Percentiles rank a stretch among this genome's conserved stretches.
Evolutionary conservation across 2,797 vertebrate genomes (phyloP).

Genomic region (Sebastes ruberrimus): DNA sequence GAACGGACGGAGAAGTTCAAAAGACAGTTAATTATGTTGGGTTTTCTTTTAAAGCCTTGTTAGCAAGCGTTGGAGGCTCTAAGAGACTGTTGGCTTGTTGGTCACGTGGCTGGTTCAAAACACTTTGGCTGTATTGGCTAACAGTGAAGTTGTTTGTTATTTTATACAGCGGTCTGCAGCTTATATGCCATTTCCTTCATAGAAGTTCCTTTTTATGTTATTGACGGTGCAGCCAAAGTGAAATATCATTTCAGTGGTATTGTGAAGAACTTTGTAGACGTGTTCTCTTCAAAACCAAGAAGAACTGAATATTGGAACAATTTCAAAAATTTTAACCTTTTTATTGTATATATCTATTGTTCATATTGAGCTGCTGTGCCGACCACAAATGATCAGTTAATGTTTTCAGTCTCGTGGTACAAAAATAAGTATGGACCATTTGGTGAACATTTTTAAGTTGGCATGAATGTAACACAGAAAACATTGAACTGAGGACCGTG

Average conservation of each 20-base stretch:
- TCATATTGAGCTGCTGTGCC: constrained; percentile 52
- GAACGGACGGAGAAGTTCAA: constrained; percentile 79
- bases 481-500: constrained; percentile 30
- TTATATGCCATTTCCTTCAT: constrained; percentile 33
- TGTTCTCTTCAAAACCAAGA: constrained; percentile 52
- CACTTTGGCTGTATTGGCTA: background rate
- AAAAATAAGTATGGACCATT: constrained; percentile 31
- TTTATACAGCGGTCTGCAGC: constrained; percentile 25
- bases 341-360: constrained; percentile 55
- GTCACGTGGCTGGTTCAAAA: constrained; percentile 25
- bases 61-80: background rate
- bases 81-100: constrained; percentile 6
- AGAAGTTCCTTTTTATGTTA: constrained; percentile 52
- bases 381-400: constrained; percentile 36
- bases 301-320: constrained; percentile 32
- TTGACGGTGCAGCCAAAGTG: constrained; percentile 64
- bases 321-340: constrained; percentile 63
- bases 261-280: constrained; percentile 46
- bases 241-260: constrained; percentile 50
- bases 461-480: constrained; percentile 68
- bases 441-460: constrained; percentile 29
- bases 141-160: constrained; percentile 4
- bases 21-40: constrained; percentile 70
- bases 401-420: constrained; percentile 41
- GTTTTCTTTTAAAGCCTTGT: background rate